phyloP scores from a whole-genome alignment of 1,140 invertebrate genomes.

The Rhopalosiphum padi region DNA sequence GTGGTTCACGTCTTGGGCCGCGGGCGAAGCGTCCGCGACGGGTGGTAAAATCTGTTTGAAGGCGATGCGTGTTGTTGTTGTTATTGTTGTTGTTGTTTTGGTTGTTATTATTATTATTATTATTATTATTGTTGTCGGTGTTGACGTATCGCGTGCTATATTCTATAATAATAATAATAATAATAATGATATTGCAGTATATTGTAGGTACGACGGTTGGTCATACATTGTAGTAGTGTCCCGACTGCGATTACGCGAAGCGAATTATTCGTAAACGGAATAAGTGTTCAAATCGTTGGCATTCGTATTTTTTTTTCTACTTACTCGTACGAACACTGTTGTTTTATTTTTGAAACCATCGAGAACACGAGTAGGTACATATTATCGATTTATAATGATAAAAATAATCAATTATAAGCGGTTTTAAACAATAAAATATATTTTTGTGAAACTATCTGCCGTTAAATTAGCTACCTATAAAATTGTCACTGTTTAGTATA shows the following conservation, averaged over 20 bases:
- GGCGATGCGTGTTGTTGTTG: not conserved
- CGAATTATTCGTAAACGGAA: not conserved
- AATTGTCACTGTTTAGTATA: not conserved
- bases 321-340: fast-evolving
- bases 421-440: no score
- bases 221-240: not conserved
- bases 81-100: not conserved
- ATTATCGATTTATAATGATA: not conserved
- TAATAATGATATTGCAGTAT: not conserved
- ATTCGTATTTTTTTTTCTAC: not conserved
- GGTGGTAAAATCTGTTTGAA: not conserved
- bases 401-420: not conserved
- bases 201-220: no score
- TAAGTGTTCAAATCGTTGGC: not conserved
- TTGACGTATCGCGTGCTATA: not conserved
- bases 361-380: not conserved
- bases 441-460: no score
- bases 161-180: no score
- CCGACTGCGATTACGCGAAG: not conserved
- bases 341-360: not conserved
- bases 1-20: not conserved
- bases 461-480: no score
- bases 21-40: not conserved
- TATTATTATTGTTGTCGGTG: not conserved
- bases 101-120: not conserved